These are phyloP conservation scores for Gymnoscopelus microlampas DNA, from an alignment of 2,797 vertebrate genomes.

Conservation along the genomic window DNA sequence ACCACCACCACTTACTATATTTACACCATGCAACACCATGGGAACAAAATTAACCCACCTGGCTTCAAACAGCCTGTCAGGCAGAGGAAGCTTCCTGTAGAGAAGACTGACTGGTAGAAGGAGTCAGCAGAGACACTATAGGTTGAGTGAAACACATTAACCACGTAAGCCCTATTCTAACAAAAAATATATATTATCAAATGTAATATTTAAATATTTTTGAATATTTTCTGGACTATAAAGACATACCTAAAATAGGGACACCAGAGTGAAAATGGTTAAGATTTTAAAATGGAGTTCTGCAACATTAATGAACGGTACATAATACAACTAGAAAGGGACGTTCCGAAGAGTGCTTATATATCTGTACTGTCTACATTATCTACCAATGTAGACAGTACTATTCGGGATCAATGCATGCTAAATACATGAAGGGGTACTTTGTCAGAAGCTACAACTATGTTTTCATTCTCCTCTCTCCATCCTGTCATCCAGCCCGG, in stretches of 20 bases:
- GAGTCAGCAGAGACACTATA: background rate
- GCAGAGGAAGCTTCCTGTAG: background rate
- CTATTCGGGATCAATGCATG: too few relatives aligned
- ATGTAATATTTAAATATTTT: background rate
- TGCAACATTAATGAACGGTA: too few relatives aligned
- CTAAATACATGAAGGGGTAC: too few relatives aligned
- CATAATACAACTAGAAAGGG: too few relatives aligned
- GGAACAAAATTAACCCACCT: background rate
- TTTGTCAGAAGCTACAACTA: too few relatives aligned
- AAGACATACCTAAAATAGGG: too few relatives aligned
- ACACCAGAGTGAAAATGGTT: background rate
- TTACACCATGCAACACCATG: background rate
- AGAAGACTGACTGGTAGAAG: background rate
- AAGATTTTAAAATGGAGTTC: too few relatives aligned
- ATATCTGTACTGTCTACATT: background rate
- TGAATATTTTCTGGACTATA: too few relatives aligned
- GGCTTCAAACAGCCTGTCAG: background rate
- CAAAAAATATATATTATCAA: background rate
- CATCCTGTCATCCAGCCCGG: constrained; percentile 9
- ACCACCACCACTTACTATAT: too few relatives aligned
- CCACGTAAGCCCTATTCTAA: too few relatives aligned
- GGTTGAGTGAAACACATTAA: background rate
- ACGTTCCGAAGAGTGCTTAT: too few relatives aligned
- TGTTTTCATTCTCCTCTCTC: background rate
- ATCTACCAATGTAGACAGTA: too few relatives aligned